Conservation (phyloP, 2,797 vertebrate genomes). For the Lagodon rhomboides region DNA sequence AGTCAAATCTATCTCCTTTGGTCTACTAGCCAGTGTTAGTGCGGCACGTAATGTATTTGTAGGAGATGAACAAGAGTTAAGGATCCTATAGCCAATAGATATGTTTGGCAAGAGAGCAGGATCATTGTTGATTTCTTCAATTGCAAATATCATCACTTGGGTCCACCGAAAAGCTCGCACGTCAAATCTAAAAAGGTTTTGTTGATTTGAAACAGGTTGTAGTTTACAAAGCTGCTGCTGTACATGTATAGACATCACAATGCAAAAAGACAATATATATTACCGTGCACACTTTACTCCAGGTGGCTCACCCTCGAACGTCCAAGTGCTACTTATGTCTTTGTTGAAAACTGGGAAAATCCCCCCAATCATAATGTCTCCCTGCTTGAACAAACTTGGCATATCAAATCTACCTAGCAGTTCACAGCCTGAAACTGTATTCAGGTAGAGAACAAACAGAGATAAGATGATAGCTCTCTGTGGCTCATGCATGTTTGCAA, state of each 20-base stretch:
- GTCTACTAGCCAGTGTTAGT: conserved; percentile 73
- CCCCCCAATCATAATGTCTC: conserved; percentile 85
- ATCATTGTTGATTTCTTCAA: conserved; percentile 85
- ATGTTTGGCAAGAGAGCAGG: conserved; percentile 81
- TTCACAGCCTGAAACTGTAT: conserved; percentile 68
- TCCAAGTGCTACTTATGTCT: conserved; percentile 67
- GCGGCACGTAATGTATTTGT: conserved; percentile 81
- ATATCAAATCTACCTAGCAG: conserved; percentile 72
- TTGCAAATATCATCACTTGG: conserved; percentile 85
- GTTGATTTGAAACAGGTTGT: too few relatives aligned
- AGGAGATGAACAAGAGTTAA: conserved; percentile 85
- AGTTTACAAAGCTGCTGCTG: not conserved
- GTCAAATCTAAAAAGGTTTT: conserved; percentile 76
- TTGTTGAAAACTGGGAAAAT: conserved; percentile 86
- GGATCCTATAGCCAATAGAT: conserved; percentile 84
- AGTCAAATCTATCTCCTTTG: conserved; percentile 36
- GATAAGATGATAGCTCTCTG: conserved; percentile 15
- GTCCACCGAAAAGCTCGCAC: conserved; percentile 84
- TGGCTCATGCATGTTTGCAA: conserved; percentile 61
- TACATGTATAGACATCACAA: not conserved
- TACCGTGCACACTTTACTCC: conserved; percentile 76
- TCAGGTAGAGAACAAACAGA: conserved; percentile 62
- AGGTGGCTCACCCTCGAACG: conserved; percentile 67
- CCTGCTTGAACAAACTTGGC: conserved; percentile 75
- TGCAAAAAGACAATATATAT: not conserved